Conservation (phyloP, 64 coral and sea anemone genomes). For the Montipora foliosa region DNA sequence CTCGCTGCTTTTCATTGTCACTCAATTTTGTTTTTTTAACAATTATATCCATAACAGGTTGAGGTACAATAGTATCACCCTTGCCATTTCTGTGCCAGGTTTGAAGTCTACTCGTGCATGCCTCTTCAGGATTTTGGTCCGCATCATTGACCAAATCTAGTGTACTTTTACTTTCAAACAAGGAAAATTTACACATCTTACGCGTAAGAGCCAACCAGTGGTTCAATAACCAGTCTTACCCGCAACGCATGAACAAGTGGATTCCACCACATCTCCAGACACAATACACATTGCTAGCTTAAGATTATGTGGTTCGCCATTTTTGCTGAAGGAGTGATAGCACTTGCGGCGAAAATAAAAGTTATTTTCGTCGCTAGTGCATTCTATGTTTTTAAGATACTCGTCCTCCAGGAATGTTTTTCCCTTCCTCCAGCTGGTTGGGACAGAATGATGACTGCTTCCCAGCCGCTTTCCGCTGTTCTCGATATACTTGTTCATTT, state of each 20-base stretch:
- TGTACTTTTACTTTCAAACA: not conserved
- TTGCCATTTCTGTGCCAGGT: not conserved
- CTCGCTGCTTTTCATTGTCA: not conserved
- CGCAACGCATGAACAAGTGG: slow-evolving; percentile 43
- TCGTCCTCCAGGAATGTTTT: slow-evolving; percentile 3
- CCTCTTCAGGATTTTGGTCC: too few relatives aligned
- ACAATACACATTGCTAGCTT: slow-evolving; percentile 23
- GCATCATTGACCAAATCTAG: too few relatives aligned
- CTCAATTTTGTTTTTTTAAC: not conserved
- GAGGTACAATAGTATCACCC: slow-evolving; percentile 8
- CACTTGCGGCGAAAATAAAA: slow-evolving; percentile 36
- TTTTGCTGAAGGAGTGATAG: not conserved
- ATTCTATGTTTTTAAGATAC: slow-evolving; percentile 25
- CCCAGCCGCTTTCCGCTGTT: too few relatives aligned
- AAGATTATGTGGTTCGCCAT: slow-evolving; percentile 20
- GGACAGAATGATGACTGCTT: slow-evolving; percentile 12
- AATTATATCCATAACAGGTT: slow-evolving; percentile 26
- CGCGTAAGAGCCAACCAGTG: not conserved
- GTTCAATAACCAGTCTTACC: not conserved
- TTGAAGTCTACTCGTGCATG: too few relatives aligned
- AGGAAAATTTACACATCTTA: slow-evolving; percentile 40
- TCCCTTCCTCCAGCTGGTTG: slow-evolving; percentile 38
- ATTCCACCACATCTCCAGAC: slow-evolving; percentile 17
- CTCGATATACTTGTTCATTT: too few relatives aligned
- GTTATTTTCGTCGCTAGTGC: slow-evolving; percentile 6